Percentiles rank a stretch among this genome's conserved stretches.
These are phyloP conservation scores for Chiroxiphia lanceolata DNA, from an alignment of 2,797 vertebrate genomes.

Conservation along the genomic window DNA sequence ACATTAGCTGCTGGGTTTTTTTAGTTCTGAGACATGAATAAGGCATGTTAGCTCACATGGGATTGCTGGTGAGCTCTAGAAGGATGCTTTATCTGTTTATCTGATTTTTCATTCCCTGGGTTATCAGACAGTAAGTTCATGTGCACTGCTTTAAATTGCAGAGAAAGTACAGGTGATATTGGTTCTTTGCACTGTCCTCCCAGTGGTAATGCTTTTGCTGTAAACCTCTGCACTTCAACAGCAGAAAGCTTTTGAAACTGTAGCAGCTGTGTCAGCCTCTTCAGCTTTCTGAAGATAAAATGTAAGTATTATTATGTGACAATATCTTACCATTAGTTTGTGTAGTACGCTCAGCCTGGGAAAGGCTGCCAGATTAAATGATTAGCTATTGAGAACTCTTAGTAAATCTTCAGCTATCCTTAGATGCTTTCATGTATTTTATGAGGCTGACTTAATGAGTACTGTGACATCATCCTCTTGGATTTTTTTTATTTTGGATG, in stretches of 20 bases:
- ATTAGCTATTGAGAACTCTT: background rate
- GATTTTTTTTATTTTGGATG: background rate
- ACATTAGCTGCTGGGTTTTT: background rate
- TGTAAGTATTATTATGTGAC: background rate
- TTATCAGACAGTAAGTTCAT: background rate
- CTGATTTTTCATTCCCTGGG: background rate
- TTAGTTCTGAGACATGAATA: background rate
- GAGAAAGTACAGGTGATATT: background rate
- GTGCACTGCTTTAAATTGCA: background rate
- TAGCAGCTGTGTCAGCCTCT: background rate
- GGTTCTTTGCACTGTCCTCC: background rate
- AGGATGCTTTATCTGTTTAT: background rate
- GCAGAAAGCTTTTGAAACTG: background rate
- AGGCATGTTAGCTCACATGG: background rate
- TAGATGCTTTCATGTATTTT: background rate
- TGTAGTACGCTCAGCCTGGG: background rate
- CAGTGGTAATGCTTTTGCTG: background rate
- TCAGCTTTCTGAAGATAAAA: background rate
- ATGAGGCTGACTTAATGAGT: background rate
- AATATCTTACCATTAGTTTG: background rate
- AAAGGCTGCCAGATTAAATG: background rate
- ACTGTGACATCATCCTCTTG: background rate
- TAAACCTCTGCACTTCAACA: background rate
- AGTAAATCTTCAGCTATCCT: background rate
- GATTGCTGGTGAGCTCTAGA: background rate